Evolutionary conservation across 1,140 invertebrate species (phyloP), one percentile per base, ranked within the genome.

Genomic region (Apis laboriosa): DNA sequence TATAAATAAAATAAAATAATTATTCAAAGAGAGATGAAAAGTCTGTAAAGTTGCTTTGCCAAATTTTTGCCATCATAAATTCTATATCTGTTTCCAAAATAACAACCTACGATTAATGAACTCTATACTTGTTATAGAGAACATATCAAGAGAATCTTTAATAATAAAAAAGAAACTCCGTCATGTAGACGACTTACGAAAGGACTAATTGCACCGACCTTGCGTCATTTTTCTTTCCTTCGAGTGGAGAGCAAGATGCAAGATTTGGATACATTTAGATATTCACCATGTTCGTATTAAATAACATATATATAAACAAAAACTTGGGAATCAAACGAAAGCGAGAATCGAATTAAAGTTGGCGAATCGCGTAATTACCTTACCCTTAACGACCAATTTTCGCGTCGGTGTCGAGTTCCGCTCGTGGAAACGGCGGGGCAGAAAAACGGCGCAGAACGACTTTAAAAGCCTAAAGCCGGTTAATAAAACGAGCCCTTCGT

Each of bases 391-490:
- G 71, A 72, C 21, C 71, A 72, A 72, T 72, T 72, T 72, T 72
- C 71, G 56, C 71, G 53, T 72, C 24, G 70, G 15, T 72, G 21
- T 72, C 71, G 51, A 34, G 24, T 72, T 72, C 24, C 71, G 34
- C 70, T 24, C 53, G 12, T 17, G 51, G 28, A 24, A 55, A 17
- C 60, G 68, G 2, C 11, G n/a, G 70, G 15, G 53, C 24, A 34
- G 70, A 72, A 72, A 72, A 72, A 72, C 71, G 71, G 71, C 51
- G 12, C 67, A 4, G 67, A 68, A 68, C 21, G 71, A 72, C 71
- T 72, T 72, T 55, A 56, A 72, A 72, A 34, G 24, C 51, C 68
- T 28, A 28, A 28, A 28, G 34, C 34, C 34, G 4, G 51, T n/a
- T 71, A 34, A 34, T 11, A 55, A 71, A 71, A 71, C 15, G 49